Evolutionary conservation across 2,888 invertebrate genomes (phyloP).

Genomic region (Glyphotaelius pellucidus): DNA sequence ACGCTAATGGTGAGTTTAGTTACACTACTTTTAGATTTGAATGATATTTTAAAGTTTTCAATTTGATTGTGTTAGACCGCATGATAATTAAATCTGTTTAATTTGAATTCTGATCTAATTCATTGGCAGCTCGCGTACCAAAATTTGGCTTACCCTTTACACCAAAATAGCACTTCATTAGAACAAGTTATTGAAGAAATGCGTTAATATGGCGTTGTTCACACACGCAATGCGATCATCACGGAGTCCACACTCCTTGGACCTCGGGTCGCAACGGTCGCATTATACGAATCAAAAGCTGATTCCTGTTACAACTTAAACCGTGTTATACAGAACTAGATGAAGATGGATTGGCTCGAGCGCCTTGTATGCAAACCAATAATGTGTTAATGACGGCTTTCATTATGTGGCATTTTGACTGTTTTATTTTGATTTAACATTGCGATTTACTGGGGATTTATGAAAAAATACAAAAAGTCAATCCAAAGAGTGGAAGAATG

Average conservation of each 20-base stretch:
- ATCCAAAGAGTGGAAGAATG: background rate
- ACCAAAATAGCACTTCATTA: conserved; percentile 8
- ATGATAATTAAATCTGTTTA: no score
- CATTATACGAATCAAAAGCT: conserved; percentile 42
- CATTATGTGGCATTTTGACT: background rate
- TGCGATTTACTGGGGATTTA: background rate
- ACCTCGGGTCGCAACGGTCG: background rate
- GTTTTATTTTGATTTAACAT: no score
- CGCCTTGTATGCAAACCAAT: background rate
- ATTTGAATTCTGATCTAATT: no score
- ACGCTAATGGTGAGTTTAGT: no score
- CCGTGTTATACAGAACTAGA: conserved; percentile 22
- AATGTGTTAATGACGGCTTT: background rate
- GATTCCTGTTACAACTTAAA: conserved; percentile 30
- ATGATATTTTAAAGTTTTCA: no score
- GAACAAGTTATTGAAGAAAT: conserved; percentile 44
- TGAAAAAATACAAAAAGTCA: background rate
- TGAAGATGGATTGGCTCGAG: conserved; percentile 26
- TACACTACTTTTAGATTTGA: no score
- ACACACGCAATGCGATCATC: conserved; percentile 55
- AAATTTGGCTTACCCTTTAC: background rate
- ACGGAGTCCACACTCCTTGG: background rate
- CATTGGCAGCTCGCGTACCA: background rate
- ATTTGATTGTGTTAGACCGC: no score
- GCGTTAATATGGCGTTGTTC: conserved; percentile 45